Base-by-base conservation (phyloP, 1,140 invertebrate species). In the Lutraria rhynchaena region DNA sequence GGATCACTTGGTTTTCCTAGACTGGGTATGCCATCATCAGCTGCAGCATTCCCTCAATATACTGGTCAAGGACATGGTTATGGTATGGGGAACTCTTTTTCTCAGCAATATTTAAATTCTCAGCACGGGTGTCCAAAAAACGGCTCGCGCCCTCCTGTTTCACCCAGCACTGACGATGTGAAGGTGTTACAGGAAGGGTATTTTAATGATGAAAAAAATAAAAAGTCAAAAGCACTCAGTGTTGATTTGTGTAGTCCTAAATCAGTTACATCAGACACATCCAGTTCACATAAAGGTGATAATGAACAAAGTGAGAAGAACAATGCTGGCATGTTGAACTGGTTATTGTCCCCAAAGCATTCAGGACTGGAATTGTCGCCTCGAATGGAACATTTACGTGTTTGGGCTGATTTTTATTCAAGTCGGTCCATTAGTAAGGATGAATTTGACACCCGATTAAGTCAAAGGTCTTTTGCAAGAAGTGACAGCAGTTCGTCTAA, bases 121-220 rank as follows among this genome's bases (percentile, higher is more conserved):
- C 86, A 87, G 73, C 69, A 73, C 77, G 77, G 80, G 84, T 87
- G 84, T 87, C 82, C 84, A 85, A 87, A 85, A 86, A 85, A 87
- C 84, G 86, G 82, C 60, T 83, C 67, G 60, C 81, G 84, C 83
- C 84, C 84, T 87, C 84, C 84, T 87, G 86, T 77, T 84, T 87
- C 84, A 82, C 83, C 65, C 81, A 85, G 71, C 82, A 77, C 75
- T 80, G 82, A 77, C 81, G 84, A 82, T 84, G 81, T 85, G 65
- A 83, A 83, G 76, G 82, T 84, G 86, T 80, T 84, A 80, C 84
- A 85, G 86, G 84, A 82, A 85, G 85, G 81, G 82, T 84, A 85
- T 77, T 61, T 35, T 27, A 78, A 67, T 44, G 37, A 67, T 80
- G 65, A 69, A 67, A 78, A 29, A 19, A 60, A 31, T 58, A 33